Conservation (phyloP, 2,113 vertebrate species). For the Chaenogobius annularis region DNA sequence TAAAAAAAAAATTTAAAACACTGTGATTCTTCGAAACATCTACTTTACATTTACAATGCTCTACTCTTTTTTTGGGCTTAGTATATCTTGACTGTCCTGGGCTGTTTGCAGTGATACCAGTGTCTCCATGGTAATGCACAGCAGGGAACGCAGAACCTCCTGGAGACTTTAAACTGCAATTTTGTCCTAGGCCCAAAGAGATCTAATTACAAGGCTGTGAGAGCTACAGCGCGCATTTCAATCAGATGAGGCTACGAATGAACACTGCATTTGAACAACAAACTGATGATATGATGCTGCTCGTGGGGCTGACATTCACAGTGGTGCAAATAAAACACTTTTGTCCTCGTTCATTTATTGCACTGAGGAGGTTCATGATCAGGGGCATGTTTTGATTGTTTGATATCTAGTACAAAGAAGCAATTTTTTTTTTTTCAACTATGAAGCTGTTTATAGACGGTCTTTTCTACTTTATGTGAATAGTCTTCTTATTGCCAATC, state of each 20-base stretch:
- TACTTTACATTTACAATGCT: background rate
- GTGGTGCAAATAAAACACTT: slow-evolving; percentile 44
- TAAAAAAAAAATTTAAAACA: background rate
- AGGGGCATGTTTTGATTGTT: background rate
- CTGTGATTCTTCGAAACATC: background rate
- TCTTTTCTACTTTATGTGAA: background rate
- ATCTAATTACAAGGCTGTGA: slow-evolving; percentile 34
- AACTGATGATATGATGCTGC: slow-evolving; percentile 35
- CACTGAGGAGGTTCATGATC: background rate
- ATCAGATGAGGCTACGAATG: slow-evolving; percentile 39
- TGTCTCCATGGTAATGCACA: slow-evolving; percentile 26
- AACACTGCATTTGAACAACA: slow-evolving; percentile 17
- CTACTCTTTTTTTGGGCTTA: background rate
- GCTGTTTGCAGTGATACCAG: slow-evolving; percentile 22
- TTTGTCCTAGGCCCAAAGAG: slow-evolving; percentile 45
- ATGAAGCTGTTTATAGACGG: background rate
- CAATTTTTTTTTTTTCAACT: background rate
- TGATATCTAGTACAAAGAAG: background rate
- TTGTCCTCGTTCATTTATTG: slow-evolving; percentile 26
- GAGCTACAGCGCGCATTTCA: slow-evolving; percentile 37
- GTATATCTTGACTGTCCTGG: background rate
- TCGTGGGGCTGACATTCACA: slow-evolving; percentile 32
- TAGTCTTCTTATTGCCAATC: background rate
- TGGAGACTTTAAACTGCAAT: slow-evolving; percentile 29
- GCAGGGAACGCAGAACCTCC: slow-evolving; percentile 22